Conservation (phyloP, 1,140 invertebrate genomes). For the Phymastichus coffea region DNA sequence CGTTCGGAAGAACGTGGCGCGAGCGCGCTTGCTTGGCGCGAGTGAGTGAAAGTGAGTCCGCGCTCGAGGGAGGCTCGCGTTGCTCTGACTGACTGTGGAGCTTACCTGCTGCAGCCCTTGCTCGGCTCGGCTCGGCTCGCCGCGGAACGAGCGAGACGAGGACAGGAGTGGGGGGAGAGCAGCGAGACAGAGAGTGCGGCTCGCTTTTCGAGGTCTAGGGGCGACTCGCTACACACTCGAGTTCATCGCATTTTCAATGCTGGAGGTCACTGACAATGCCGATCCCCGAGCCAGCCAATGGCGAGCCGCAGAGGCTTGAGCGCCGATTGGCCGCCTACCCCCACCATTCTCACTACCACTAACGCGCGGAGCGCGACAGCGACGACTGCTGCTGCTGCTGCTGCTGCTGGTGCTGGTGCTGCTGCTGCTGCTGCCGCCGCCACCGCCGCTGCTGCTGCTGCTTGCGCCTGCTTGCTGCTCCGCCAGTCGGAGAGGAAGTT, state of each 20-base stretch:
- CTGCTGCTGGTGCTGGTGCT: not conserved
- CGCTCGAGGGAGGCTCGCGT: conserved; percentile 57
- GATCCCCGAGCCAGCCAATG: conserved; percentile 41
- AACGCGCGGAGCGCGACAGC: not conserved
- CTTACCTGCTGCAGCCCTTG: conserved; percentile 45
- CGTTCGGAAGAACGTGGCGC: not conserved
- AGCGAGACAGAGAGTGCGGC: no score
- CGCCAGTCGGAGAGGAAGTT: conserved; percentile 52
- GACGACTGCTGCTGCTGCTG: no score
- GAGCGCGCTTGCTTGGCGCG: conserved; percentile 27
- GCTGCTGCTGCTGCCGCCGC: conserved; percentile 32
- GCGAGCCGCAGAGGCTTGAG: conserved; percentile 26
- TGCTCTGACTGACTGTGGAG: conserved; percentile 53
- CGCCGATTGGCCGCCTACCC: conserved; percentile 44
- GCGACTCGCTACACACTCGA: conserved; percentile 47
- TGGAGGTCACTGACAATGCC: conserved; percentile 61
- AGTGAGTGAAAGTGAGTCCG: conserved; percentile 57
- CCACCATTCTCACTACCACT: not conserved
- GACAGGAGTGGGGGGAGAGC: not conserved
- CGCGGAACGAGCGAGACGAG: not conserved
- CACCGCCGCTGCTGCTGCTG: conserved; percentile 20
- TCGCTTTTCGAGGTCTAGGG: conserved; percentile 9
- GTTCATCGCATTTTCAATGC: conserved; percentile 65
- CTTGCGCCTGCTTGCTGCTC: conserved; percentile 36
- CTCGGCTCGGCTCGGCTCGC: conserved; percentile 2